Base-by-base conservation (phyloP, 2,113 vertebrate species). In the Brienomyrus brachyistius region DNA sequence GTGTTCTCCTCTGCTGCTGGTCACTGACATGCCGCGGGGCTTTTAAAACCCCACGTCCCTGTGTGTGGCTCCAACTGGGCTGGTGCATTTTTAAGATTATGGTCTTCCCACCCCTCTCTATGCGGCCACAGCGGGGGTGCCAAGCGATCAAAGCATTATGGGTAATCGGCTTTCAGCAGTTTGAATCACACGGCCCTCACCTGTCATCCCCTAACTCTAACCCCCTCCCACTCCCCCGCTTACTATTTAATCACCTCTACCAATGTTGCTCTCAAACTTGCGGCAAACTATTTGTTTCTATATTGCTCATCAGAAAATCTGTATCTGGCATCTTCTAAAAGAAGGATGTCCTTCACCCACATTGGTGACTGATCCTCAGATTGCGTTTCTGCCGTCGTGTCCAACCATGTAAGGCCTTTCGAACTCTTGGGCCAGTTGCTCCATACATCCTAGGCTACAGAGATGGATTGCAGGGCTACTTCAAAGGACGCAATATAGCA, bases 71-170 rank as follows among this genome's bases (percentile, higher is more conserved):
- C 23, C 4, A n/a, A 4, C 47, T 86, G 19, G 15, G 13, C 10
- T 48, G 5, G 13, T 86, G 85, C 27, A 31, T 35, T 87, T 35
- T 54, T 40, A 87, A 17, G 11, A 48, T 54, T 19, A 23, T 31
- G n/a, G 5, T 48, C 50, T 15, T 5, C 84, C 84, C 84, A 3
- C 13, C 51, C 51, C 27, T 17, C 27, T 10, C 19, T 7, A 21
- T 17, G 15, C 2, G 19, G 19, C 23, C 82, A 23, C 6, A 10
- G 17, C 2, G 4, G 82, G 50, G 15, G 11, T 19, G n/a, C 27
- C 27, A 48, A 52, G 51, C 48, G 27, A 86, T 86, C 84, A 86
- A 86, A 86, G 85, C 85, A 35, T n/a, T 86, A 27, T 87, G 51
- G 82, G n/a, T 87, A 54, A 35, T 23, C n/a, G 1, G 84, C 84